phyloP scores from a whole-genome alignment of 2,113 vertebrate species.

The Orthonyx spaldingii region DNA sequence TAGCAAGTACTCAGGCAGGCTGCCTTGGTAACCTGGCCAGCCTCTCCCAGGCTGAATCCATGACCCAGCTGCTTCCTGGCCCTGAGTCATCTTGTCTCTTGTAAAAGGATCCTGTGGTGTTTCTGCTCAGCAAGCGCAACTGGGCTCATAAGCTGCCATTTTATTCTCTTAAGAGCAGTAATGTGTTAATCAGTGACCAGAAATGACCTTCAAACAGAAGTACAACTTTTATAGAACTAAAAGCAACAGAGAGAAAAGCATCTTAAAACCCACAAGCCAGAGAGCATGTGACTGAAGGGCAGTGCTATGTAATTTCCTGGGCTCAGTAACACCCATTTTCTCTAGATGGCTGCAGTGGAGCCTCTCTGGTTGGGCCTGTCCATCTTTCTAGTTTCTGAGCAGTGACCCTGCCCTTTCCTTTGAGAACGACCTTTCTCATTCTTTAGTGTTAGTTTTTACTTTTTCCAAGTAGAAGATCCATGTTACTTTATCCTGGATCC shows the following conservation, averaged over 20 bases:
- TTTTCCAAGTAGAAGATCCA: background rate
- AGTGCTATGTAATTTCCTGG: background rate
- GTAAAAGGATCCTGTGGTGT: background rate
- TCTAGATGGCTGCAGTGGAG: background rate
- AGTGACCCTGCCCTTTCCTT: background rate
- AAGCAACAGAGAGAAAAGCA: background rate
- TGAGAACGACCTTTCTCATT: background rate
- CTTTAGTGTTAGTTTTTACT: background rate
- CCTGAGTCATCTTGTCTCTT: background rate
- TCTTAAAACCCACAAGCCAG: background rate
- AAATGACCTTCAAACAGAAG: background rate
- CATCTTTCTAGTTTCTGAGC: background rate
- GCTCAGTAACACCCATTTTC: background rate
- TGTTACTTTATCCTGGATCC: background rate
- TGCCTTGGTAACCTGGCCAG: background rate
- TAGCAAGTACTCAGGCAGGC: background rate
- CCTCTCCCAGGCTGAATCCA: background rate
- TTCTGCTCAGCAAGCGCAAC: background rate
- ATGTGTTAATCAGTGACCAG: background rate
- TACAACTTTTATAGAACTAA: background rate
- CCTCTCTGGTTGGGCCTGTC: background rate
- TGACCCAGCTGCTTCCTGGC: background rate
- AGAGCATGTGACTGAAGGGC: background rate
- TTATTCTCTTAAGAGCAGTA: background rate
- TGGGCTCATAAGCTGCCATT: background rate